Evolutionary conservation across 1,140 invertebrate species (phyloP), one percentile per base, ranked within the genome.

Genomic region (Drosophila simulans): DNA sequence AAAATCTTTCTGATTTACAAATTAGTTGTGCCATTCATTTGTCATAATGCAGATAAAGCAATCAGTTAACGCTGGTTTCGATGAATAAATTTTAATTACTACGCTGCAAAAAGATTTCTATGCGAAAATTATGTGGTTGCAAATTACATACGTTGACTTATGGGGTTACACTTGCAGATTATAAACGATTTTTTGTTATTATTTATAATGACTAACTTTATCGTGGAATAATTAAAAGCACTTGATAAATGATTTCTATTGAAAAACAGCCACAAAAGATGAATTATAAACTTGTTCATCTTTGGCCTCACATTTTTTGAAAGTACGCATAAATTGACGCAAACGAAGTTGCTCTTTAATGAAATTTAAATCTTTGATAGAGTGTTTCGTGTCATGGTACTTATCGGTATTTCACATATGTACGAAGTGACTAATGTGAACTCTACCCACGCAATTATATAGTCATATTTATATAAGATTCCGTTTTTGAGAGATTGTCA

Each of bases 1-100:
- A 70, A 69, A 70, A 69, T 70, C 66, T 37, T 69, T 70, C 48
- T 54, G 65, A 70, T 69, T 70, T 70, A 70, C 66, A 70, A 70
- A 70, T 70, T 70, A 70, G 51, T 56, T 70, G 42, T 70, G 64
- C 66, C 66, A 70, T 70, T 70, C 66, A 70, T 69, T 46, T 70
- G 66, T 70, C 66, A 70, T 69, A 70, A 70, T 56, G 64, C 42
- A 69, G 66, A 70, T 70, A 70, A 70, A 64, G 22, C 34, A 70
- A 69, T 70, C 66, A 48, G 63, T 40, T 54, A 34, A 12, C 48
- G 35, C 27, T 53, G 22, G 40, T 27, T 69, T 11, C 42, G 17
- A 69, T 70, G 54, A 64, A 70, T 70, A 70, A 69, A 70, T 70
- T 70, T 15, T 46, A 37, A 17, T 60, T 46, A 70, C 17, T 8